Base-by-base conservation (phyloP, 2,113 vertebrate genomes). In the Amphiprion percula region DNA sequence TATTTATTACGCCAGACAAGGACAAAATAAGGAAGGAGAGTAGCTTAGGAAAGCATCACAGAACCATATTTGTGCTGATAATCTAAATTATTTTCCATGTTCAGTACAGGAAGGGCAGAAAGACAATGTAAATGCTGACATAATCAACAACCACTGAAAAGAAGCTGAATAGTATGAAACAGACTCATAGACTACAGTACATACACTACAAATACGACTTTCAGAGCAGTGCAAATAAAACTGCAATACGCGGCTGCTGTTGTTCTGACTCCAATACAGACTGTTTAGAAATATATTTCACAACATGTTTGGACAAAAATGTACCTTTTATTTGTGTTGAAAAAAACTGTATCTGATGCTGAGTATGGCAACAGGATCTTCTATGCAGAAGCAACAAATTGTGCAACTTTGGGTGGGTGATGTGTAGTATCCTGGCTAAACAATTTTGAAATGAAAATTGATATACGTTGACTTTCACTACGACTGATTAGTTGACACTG, bases 1-100 rank as follows among this genome's bases (percentile, higher is more conserved):
- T 72, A 70, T 81, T 89, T 80, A 89, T 86, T 85, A 79, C 64
- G 68, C 37, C 61, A 64, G 70, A 90, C 74, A 83, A 82, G 77
- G 70, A 87, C 80, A 87, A 84, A 86, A 75, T 69, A 79, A 61
- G 61, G 41, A 68, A 68, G 61, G 52, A 68, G 71, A 58, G 71
- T 61, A 77, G 80, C 78, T 82, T 76, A 77, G 79, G 73, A 47
- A 88, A 87, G 82, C 79, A 75, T 80, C 79, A 64, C 72, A 80
- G 75, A 55, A 73, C 70, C 61, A 33, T 77, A 61, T 90, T 90
- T 84, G 59, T 87, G 88, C 88, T 84, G 86, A 90, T 90, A 87
- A 86, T 87, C 76, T 75, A 80, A 90, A 90, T 86, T 79, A 86
- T 90, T 75, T 83, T 80, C 67, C 78, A 82, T 84, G 78, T 90